A percentile compares a stretch with the other conserved stretches of the same genome.
These are phyloP conservation scores for Nycticebus coucang DNA, from an alignment of 2,113 vertebrate genomes.

Conservation along the genomic window DNA sequence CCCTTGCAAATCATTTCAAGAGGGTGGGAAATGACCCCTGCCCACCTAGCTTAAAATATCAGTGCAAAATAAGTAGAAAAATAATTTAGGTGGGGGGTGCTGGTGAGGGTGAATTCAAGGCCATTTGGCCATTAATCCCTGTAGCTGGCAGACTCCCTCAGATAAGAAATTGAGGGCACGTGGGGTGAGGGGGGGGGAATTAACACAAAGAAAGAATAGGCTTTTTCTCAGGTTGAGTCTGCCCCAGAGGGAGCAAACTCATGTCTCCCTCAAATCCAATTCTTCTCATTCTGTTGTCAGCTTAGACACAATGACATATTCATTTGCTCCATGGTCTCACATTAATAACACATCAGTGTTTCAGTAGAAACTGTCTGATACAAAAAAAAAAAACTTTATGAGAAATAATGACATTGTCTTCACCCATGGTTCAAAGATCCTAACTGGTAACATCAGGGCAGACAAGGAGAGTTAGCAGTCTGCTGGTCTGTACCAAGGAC, in stretches of 20 bases:
- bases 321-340: not conserved
- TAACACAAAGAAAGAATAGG: not conserved
- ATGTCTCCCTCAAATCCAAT: not conserved
- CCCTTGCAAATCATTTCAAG: constrained; percentile 24
- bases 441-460: not conserved
- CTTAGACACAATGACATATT: not conserved
- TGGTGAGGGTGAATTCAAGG: not conserved
- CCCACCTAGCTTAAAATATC: constrained; percentile 31
- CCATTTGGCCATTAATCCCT: not conserved
- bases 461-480: not conserved
- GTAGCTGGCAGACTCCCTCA: not conserved
- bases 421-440: not conserved
- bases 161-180: not conserved
- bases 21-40: not conserved
- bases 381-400: not conserved
- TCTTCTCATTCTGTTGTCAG: not conserved
- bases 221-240: accelerated
- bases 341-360: accelerated
- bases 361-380: not conserved
- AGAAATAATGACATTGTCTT: not conserved
- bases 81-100: not conserved
- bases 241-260: not conserved
- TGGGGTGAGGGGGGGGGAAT: not conserved
- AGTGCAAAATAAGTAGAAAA: not conserved
- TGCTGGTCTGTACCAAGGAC: not conserved